Percentiles rank a stretch among this genome's conserved stretches.
Conservation (phyloP, 2,113 vertebrate species). For the Platichthys stellatus region DNA sequence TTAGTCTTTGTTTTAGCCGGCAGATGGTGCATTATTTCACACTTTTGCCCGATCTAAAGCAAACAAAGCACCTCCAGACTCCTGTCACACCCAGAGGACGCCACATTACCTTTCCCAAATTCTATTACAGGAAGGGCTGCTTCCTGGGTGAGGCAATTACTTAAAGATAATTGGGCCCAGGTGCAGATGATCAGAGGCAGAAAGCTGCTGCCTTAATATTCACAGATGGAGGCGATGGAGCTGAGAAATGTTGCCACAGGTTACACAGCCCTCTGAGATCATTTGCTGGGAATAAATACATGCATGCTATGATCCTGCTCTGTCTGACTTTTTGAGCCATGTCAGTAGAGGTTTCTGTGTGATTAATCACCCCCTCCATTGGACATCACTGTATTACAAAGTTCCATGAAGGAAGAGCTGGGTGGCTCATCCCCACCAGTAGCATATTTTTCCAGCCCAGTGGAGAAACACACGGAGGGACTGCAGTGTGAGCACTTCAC, state of each 20-base stretch:
- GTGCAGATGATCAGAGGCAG: conserved; percentile 75
- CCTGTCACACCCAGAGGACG: conserved; percentile 41
- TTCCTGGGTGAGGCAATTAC: conserved; percentile 72
- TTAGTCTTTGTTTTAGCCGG: background rate
- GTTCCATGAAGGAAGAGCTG: conserved; percentile 28
- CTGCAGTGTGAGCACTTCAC: conserved; percentile 76
- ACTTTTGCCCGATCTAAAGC: conserved; percentile 12
- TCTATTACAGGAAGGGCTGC: conserved; percentile 62
- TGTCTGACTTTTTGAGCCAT: conserved; percentile 16
- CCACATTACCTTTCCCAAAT: conserved; percentile 66
- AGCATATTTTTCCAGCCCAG: conserved; percentile 62
- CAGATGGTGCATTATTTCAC: background rate
- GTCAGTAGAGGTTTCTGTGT: conserved; percentile 3
- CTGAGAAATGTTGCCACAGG: conserved; percentile 26
- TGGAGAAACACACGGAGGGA: conserved; percentile 67
- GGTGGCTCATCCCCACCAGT: conserved; percentile 40
- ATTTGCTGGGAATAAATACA: conserved; percentile 40
- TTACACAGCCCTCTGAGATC: conserved; percentile 37
- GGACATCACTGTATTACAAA: background rate
- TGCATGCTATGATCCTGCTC: conserved; percentile 4
- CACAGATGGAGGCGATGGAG: conserved; percentile 34
- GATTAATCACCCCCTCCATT: conserved; percentile 1
- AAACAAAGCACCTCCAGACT: conserved; percentile 34
- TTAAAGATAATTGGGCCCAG: conserved; percentile 77
- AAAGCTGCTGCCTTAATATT: conserved; percentile 72